Conservation (phyloP, 2,797 vertebrate genomes). For the Enteromius radiatus region DNA sequence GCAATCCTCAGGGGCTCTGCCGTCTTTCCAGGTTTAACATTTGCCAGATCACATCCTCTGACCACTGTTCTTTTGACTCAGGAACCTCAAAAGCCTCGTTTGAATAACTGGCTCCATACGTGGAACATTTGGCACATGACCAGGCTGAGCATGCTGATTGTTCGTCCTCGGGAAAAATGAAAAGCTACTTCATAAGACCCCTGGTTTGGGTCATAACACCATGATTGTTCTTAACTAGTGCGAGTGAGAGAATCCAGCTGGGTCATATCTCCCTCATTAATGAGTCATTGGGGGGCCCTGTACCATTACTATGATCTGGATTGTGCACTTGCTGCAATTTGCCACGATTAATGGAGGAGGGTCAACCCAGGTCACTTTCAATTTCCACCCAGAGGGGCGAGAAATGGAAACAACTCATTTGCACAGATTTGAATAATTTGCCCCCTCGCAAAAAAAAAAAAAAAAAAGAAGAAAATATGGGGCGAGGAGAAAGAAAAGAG, state of each 20-base stretch:
- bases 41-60: constrained; percentile 62
- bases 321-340: constrained; percentile 95
- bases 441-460: constrained; percentile 65
- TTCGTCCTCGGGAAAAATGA: constrained; percentile 72
- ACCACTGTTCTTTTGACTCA: constrained; percentile 55
- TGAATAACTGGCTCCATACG: constrained; percentile 58
- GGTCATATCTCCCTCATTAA: constrained; percentile 91
- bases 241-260: constrained; percentile 82
- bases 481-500: constrained; percentile 58
- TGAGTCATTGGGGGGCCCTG: constrained; percentile 84
- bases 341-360: constrained; percentile 95
- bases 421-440: constrained; percentile 99
- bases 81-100: constrained; percentile 64
- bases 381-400: constrained; percentile 94
- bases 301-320: constrained; percentile 85
- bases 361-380: constrained; percentile 96
- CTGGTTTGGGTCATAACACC: constrained; percentile 85
- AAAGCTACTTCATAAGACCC: constrained; percentile 85
- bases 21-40: constrained; percentile 54
- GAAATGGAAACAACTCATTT: constrained; percentile 99
- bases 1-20: constrained; percentile 42
- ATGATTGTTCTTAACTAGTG: constrained; percentile 87
- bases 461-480: constrained; percentile 43
- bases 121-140: constrained; percentile 68
- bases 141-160: constrained; percentile 69